These are phyloP conservation scores for Tarsius wallacei DNA, from an alignment of 2,797 vertebrate species.

Conservation along the genomic window DNA sequence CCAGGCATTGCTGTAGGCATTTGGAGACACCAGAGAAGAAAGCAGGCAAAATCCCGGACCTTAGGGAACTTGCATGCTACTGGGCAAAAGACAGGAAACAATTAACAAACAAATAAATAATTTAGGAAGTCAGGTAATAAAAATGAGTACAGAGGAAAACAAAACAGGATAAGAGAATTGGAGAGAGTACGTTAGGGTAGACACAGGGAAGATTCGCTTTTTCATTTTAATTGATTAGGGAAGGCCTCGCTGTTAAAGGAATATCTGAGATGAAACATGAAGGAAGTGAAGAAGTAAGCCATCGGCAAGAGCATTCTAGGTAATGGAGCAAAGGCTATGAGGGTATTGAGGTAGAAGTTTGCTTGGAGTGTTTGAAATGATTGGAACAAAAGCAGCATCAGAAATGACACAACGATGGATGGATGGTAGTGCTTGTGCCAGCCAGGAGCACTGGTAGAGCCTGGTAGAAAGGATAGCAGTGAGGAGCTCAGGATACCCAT, in stretches of 20 bases:
- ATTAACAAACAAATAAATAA: background rate
- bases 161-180: background rate
- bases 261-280: background rate
- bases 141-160: background rate
- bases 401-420: background rate
- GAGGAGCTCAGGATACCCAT: background rate
- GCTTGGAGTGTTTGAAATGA: background rate
- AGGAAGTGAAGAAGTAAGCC: background rate
- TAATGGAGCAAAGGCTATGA: background rate
- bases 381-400: too few species aligned
- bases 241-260: background rate
- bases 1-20: background rate
- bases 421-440: fast-evolving
- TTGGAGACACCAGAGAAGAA: background rate
- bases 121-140: background rate
- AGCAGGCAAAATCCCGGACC: background rate
- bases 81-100: background rate
- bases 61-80: background rate
- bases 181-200: background rate
- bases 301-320: background rate
- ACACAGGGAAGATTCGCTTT: background rate
- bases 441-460: fast-evolving
- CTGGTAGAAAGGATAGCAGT: background rate
- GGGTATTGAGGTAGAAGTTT: background rate
- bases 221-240: background rate